These are phyloP conservation scores for Phthorimaea operculella DNA, from an alignment of 1,140 invertebrate genomes.

Conservation along the genomic window DNA sequence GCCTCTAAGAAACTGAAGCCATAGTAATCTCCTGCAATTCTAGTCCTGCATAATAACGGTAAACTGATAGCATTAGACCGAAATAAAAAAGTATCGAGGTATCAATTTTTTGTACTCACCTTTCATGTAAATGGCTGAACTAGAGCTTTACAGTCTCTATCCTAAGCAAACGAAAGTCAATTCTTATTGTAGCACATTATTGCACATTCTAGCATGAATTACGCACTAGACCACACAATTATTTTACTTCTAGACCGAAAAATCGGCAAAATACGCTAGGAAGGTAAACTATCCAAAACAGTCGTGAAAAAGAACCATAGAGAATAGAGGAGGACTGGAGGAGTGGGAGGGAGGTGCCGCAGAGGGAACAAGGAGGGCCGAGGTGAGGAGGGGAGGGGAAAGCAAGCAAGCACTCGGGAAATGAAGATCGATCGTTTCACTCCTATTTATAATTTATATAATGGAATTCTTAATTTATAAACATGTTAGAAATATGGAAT, in stretches of 20 bases:
- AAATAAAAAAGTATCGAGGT: slow-evolving; percentile 57
- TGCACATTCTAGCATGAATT: slow-evolving; percentile 33
- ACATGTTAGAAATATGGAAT: too few species aligned
- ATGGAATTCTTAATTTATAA: background rate
- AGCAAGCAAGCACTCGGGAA: background rate
- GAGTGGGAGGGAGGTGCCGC: background rate
- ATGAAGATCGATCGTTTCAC: slow-evolving; percentile 2
- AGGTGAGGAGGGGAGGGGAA: background rate
- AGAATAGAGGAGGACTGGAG: slow-evolving; percentile 17
- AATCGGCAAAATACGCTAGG: slow-evolving; percentile 63
- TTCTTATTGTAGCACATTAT: slow-evolving; percentile 48
- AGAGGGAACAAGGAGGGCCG: background rate
- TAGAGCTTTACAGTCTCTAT: slow-evolving; percentile 38
- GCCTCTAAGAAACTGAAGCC: slow-evolving; percentile 13
- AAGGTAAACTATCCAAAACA: slow-evolving; percentile 67
- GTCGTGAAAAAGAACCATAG: slow-evolving; percentile 65
- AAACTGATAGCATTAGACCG: slow-evolving; percentile 29
- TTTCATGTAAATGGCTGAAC: slow-evolving; percentile 68
- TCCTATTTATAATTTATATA: background rate
- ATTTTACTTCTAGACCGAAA: slow-evolving; percentile 51
- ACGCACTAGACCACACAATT: slow-evolving; percentile 46
- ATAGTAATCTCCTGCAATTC: slow-evolving; percentile 9
- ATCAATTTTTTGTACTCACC: slow-evolving; percentile 66
- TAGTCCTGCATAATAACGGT: slow-evolving; percentile 16
- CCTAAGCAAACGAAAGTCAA: slow-evolving; percentile 28